phyloP scores from a whole-genome alignment of 2,113 vertebrate species.

The Steatornis caripensis region DNA sequence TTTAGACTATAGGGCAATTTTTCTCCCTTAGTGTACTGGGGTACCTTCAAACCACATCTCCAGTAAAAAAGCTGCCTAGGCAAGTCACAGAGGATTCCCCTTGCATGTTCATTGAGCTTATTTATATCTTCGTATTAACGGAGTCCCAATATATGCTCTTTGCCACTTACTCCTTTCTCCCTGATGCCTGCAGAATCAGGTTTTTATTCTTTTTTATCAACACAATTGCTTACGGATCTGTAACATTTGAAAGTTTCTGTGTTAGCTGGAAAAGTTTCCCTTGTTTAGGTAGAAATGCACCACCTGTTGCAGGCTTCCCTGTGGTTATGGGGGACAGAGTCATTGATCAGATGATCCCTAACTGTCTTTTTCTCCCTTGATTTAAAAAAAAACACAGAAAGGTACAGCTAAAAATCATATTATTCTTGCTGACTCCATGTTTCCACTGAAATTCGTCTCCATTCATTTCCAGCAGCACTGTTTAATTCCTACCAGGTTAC shows the following conservation, averaged over 20 bases:
- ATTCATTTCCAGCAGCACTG: background rate
- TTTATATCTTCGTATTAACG: background rate
- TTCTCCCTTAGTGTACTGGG: background rate
- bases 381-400: background rate
- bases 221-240: background rate
- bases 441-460: background rate
- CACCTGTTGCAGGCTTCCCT: background rate
- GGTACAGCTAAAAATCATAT: background rate
- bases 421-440: background rate
- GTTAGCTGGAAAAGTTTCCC: background rate
- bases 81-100: background rate
- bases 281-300: background rate
- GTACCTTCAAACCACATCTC: background rate
- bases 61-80: background rate
- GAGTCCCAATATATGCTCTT: background rate
- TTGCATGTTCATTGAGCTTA: background rate
- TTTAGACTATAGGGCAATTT: background rate
- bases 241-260: background rate
- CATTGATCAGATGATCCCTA: background rate
- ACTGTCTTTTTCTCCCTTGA: background rate
- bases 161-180: background rate
- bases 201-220: background rate
- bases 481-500: background rate
- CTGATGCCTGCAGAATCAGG: background rate
- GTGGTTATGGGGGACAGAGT: background rate